These are phyloP conservation scores for Hyphantria cunea DNA, from an alignment of 1,140 invertebrate species.

Conservation along the genomic window DNA sequence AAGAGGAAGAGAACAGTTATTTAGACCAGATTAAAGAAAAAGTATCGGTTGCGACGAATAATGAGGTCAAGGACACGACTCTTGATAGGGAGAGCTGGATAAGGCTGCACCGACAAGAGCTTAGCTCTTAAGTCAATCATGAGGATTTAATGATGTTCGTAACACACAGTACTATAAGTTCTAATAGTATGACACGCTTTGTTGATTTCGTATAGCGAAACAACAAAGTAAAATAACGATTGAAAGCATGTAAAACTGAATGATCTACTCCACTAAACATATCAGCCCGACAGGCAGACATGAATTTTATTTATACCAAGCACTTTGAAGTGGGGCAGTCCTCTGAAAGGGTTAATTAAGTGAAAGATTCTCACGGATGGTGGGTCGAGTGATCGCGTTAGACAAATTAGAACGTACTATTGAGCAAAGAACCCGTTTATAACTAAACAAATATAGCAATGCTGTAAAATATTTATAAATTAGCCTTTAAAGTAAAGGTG, in stretches of 20 bases:
- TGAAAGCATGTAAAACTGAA: slow-evolving; percentile 49
- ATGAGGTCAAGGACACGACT: too few species aligned
- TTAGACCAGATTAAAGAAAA: too few species aligned
- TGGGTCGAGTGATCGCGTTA: slow-evolving; percentile 68
- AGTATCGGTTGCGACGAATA: too few species aligned
- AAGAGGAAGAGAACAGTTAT: too few species aligned
- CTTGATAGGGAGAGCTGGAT: too few species aligned
- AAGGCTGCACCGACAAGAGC: too few species aligned
- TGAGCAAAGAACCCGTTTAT: slow-evolving; percentile 69
- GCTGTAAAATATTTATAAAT: slow-evolving; percentile 3
- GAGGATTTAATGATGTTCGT: too few species aligned
- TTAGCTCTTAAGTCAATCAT: too few species aligned
- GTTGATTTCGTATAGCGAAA: too few species aligned
- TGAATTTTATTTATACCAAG: slow-evolving; percentile 59
- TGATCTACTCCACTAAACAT: slow-evolving; percentile 65
- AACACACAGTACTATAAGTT: too few species aligned
- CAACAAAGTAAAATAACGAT: too few species aligned
- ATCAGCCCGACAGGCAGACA: slow-evolving; percentile 55
- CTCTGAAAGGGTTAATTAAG: slow-evolving; percentile 75
- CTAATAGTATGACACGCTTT: too few species aligned
- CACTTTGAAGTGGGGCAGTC: slow-evolving; percentile 70
- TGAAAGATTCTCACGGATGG: slow-evolving; percentile 65
- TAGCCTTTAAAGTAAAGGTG: not conserved
- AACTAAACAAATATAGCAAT: slow-evolving; percentile 34
- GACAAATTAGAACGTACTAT: slow-evolving; percentile 75